Evolutionary conservation across 2,888 invertebrate genomes (phyloP).

Genomic region (Bursaphelenchus okinawaensis): DNA sequence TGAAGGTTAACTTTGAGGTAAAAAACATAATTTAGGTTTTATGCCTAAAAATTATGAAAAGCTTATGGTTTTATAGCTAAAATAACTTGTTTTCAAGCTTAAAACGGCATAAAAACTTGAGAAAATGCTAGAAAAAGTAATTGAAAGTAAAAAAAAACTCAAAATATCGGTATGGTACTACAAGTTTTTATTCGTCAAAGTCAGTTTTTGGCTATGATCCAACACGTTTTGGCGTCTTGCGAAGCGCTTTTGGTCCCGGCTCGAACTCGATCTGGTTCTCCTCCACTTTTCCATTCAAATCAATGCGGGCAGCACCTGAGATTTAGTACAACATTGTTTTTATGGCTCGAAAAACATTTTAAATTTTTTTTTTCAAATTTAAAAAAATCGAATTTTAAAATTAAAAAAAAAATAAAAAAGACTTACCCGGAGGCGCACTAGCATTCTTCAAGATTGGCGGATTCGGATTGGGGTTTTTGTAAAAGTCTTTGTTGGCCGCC

Average conservation of each 20-base stretch:
- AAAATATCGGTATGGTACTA: no score
- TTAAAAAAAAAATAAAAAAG: no score
- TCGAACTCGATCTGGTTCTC: slow-evolving; percentile 36
- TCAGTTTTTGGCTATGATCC: slow-evolving; percentile 16
- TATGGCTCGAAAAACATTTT: not conserved
- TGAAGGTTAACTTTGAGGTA: no score
- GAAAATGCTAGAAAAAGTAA: no score
- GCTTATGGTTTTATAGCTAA: no score
- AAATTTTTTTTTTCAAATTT: no score
- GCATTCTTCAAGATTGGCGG: slow-evolving; percentile 25
- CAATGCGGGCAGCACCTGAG: not conserved
- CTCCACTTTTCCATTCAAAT: slow-evolving; percentile 9
- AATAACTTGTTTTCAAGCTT: no score
- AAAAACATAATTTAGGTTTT: no score
- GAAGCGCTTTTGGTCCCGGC: slow-evolving; percentile 36
- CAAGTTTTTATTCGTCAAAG: not conserved
- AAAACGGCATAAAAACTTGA: no score
- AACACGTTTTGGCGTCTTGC: slow-evolving; percentile 35
- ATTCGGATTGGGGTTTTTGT: slow-evolving; percentile 23
- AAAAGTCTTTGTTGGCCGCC: slow-evolving; percentile 34
- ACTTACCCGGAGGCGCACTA: not conserved
- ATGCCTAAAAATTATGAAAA: no score
- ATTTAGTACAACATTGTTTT: not conserved
- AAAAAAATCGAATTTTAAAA: no score
- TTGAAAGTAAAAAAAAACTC: no score